Evolutionary conservation across 2,888 invertebrate genomes (phyloP).

Genomic region (Mythimna ferrago): DNA sequence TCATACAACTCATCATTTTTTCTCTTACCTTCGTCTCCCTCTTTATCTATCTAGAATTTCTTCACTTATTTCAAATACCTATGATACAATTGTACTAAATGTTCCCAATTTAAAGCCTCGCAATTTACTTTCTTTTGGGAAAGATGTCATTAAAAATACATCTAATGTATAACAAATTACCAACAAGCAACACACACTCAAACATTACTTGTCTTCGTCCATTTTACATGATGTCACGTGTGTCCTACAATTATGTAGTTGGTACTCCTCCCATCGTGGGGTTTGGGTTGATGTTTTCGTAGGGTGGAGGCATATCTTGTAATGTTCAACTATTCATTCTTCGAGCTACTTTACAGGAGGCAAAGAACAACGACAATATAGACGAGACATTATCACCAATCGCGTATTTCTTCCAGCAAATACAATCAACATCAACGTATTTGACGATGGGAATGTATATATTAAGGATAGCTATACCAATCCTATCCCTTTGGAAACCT

Average conservation of each 20-base stretch:
- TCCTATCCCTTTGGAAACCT: conserved; percentile 80
- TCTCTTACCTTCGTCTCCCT: background rate
- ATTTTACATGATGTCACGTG: background rate
- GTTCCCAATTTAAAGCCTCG: background rate
- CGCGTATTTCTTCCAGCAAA: conserved; percentile 74
- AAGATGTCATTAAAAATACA: too few relatives aligned
- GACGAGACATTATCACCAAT: conserved; percentile 34
- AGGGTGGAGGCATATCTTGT: conserved; percentile 6
- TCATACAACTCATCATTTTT: background rate
- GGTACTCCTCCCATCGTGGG: too few relatives aligned
- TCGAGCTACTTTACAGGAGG: conserved; percentile 34
- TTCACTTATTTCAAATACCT: background rate
- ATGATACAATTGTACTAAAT: background rate
- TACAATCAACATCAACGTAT: conserved; percentile 83
- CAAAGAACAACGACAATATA: conserved; percentile 6
- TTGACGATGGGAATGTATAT: conserved; percentile 84
- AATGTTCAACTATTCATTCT: conserved; percentile 21
- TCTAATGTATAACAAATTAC: background rate
- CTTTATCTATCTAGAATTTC: background rate
- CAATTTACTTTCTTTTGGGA: background rate
- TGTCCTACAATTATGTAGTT: background rate
- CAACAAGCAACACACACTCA: background rate
- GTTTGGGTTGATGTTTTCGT: background rate
- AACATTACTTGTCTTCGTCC: background rate
- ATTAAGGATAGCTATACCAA: conserved; percentile 80